These are phyloP conservation scores for Ormyrus nitidulus DNA, from an alignment of 2,888 invertebrate species.

Conservation along the genomic window DNA sequence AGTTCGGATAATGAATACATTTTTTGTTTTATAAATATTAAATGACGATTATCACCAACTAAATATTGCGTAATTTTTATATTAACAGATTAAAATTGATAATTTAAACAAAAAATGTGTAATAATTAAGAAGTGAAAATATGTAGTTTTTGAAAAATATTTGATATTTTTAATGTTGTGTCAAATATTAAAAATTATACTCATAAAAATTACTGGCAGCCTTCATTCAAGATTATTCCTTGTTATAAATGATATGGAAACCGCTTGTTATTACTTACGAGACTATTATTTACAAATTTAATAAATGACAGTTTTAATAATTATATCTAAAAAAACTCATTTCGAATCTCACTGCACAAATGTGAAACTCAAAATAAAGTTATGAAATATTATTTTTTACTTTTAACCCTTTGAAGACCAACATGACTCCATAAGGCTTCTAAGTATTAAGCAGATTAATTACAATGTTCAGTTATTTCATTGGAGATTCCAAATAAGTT, in stretches of 20 bases:
- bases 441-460: constrained; percentile 2
- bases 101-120: too few relatives aligned
- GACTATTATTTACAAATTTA: constrained; percentile 40
- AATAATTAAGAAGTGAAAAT: too few relatives aligned
- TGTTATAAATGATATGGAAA: constrained; percentile 24
- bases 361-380: not conserved
- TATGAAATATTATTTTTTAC: not conserved
- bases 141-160: too few relatives aligned
- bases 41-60: too few relatives aligned
- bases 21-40: too few relatives aligned
- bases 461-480: not conserved
- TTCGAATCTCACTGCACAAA: constrained; percentile 19
- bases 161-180: too few relatives aligned
- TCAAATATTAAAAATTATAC: too few relatives aligned
- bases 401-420: not conserved
- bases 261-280: constrained; percentile 16
- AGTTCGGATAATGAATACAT: too few relatives aligned
- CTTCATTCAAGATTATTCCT: constrained; percentile 7
- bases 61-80: too few relatives aligned
- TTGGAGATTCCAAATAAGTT: constrained; percentile 42
- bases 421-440: too few relatives aligned
- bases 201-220: too few relatives aligned
- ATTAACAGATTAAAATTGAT: too few relatives aligned
- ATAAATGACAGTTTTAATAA: constrained; percentile 28
- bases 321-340: constrained; percentile 28